Conservation (phyloP, 2,888 invertebrate genomes). For the Drosophila macrospina region DNA sequence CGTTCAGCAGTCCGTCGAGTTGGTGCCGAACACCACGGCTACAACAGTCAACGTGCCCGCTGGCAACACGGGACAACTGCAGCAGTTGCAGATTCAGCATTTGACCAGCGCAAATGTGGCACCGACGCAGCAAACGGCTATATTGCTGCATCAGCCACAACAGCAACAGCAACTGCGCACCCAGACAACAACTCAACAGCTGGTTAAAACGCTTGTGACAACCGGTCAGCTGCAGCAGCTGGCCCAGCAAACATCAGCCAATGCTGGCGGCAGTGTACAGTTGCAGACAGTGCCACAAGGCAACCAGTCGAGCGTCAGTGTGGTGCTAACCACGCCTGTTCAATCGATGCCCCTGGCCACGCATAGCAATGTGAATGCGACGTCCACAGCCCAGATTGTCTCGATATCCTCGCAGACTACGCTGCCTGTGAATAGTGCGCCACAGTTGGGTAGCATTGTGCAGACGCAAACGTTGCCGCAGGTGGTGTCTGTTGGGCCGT, state of each 20-base stretch:
- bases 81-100: constrained; percentile 82
- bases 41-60: constrained; percentile 59
- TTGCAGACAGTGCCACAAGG: constrained; percentile 72
- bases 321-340: constrained; percentile 85
- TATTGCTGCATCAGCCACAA: constrained; percentile 74
- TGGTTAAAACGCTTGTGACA: constrained; percentile 85
- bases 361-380: constrained; percentile 54
- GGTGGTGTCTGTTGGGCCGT: constrained; percentile 85
- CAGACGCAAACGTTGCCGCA: constrained; percentile 84
- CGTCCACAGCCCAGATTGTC: constrained; percentile 82
- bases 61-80: constrained; percentile 64
- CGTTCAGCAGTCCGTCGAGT: constrained; percentile 58
- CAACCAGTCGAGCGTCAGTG: constrained; percentile 83
- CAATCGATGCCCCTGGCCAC: constrained; percentile 81
- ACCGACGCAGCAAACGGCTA: constrained; percentile 75
- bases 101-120: constrained; percentile 61
- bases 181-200: constrained; percentile 72
- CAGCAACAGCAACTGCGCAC: constrained; percentile 62
- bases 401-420: constrained; percentile 84
- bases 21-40: constrained; percentile 52
- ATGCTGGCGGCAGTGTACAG: constrained; percentile 63
- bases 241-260: constrained; percentile 73
- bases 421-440: constrained; percentile 77
- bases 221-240: constrained; percentile 86
- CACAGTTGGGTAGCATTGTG: constrained; percentile 82